A percentile compares a stretch with the other conserved stretches of the same genome.
Conservation (phyloP, 35 echinoderm and acorn worm species). For the Nesometra sesokonis region DNA sequence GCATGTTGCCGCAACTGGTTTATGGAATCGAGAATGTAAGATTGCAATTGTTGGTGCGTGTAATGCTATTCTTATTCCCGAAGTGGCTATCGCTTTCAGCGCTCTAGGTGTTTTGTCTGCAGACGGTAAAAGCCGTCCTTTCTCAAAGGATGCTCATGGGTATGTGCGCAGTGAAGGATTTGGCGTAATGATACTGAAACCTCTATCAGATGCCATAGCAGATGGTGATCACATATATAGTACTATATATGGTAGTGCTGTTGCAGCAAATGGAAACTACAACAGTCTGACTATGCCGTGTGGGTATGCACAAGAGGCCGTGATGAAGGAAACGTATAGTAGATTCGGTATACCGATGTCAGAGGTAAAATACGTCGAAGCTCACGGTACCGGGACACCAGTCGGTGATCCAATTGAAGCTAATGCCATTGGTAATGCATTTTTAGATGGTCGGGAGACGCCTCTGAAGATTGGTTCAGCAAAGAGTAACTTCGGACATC, state of each 20-base stretch:
- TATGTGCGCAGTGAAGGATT: conserved; percentile 93
- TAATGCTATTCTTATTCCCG: conserved; percentile 56
- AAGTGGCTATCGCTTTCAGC: conserved; percentile 71
- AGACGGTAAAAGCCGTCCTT: conserved; percentile 81
- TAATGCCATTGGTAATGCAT: conserved; percentile 63
- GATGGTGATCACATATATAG: conserved; percentile 87
- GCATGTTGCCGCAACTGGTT: conserved; percentile 63
- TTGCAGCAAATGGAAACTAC: conserved; percentile 63
- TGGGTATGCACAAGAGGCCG: conserved; percentile 28
- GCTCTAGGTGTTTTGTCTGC: conserved; percentile 76
- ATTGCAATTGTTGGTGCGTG: conserved; percentile 49
- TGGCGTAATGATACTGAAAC: conserved; percentile 74
- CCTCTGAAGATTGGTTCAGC: conserved; percentile 80
- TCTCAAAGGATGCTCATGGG: conserved; percentile 70
- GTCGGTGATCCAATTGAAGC: conserved; percentile 94
- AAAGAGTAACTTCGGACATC: conserved; percentile 93
- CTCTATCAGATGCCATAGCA: conserved; percentile 43
- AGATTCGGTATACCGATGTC: conserved; percentile 57
- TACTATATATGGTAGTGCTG: conserved; percentile 48
- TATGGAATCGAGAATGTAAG: conserved; percentile 66
- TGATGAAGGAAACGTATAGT: conserved; percentile 67
- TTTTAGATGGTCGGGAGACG: neutral
- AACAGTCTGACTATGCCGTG: conserved; percentile 90
- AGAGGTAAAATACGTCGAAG: conserved; percentile 67
- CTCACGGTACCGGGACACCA: conserved; percentile 89